Conservation (phyloP, 1,140 invertebrate genomes). For the Luehdorfia chinensis region DNA sequence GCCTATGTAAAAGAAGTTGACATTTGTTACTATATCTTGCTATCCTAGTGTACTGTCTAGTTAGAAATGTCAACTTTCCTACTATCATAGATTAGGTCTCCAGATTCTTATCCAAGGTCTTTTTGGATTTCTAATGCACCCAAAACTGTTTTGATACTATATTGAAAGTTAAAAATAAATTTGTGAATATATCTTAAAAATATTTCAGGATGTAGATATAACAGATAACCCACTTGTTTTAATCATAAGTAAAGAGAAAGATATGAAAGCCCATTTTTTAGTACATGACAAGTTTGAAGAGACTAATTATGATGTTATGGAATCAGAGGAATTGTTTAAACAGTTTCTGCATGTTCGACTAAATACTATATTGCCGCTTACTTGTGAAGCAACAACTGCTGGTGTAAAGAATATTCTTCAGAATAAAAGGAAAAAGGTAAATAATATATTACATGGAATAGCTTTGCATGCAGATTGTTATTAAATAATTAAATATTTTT, state of each 20-base stretch:
- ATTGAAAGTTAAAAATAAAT: no score
- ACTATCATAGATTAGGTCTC: no score
- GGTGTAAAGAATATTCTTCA: conserved; percentile 78
- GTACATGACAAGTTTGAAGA: conserved; percentile 84
- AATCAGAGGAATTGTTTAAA: conserved; percentile 79
- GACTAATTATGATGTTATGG: conserved; percentile 80
- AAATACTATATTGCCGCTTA: conserved; percentile 76
- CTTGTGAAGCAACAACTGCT: conserved; percentile 75
- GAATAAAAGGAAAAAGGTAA: conserved; percentile 77
- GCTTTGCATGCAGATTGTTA: no score
- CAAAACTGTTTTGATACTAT: no score
- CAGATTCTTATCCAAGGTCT: no score
- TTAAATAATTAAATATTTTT: no score
- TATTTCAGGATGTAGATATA: conserved; percentile 82
- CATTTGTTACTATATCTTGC: no score
- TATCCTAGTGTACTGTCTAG: no score
- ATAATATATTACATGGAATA: conserved; percentile 14
- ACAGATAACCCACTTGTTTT: conserved; percentile 86
- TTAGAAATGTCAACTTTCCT: no score
- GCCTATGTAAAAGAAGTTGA: no score
- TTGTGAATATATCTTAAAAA: no score
- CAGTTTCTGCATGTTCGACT: conserved; percentile 82
- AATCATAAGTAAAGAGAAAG: conserved; percentile 77
- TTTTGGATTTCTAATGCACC: no score
- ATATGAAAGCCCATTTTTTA: conserved; percentile 81